Evolutionary conservation across 30 jellyfish, hydroid and myxozoan genomes (phyloP), one percentile per base, ranked within the genome.

Genomic region (Nemopilema nomurai): DNA sequence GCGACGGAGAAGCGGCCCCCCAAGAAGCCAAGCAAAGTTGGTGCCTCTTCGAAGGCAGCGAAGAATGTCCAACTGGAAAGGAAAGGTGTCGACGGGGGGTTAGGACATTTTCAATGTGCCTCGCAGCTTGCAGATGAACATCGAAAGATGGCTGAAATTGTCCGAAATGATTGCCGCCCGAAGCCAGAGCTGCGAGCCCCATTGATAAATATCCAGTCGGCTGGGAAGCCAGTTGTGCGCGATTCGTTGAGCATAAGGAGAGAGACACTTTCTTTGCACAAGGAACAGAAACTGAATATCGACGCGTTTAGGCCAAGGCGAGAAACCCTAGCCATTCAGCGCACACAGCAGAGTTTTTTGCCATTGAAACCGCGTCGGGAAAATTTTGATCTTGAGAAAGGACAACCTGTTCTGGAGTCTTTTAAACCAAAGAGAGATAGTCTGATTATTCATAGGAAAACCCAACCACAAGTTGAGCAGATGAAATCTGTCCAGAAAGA

Each of bases 391-490:
- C 29, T 13, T 3, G 79, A 73, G 51, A 84, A 33, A 26, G 93
- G 93, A 1, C 82, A 84, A 23, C 93, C 93, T 18, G 33, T 84
- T 30, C 93, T 84, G 22, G 93, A 84, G 69, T 84, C 93, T 0
- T 84, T 84, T 21, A 84, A 84, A 26, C 93, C 93, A 33, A 84
- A 74, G 27, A 62, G 93, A 74, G 93, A 84, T 81, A 84, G 93
- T 77, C 76, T 84, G 1, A 32, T 84, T 50, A 64, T 84, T 21
- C 93, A 84, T 66, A 84, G 67, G 76, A 84, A 84, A 72, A 25
- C 69, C 28, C 87, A 84, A 68, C 93, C 93, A 22, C 70, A 73
- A 19, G 1, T 62, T 18, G 93, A 84, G 69, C 80, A 32, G 41
- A 24, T 84, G 49, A 77, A 84, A 49, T 62, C 82, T 52, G 93